Evolutionary conservation across 1,140 invertebrate species (phyloP).

Genomic region (Apis cerana): DNA sequence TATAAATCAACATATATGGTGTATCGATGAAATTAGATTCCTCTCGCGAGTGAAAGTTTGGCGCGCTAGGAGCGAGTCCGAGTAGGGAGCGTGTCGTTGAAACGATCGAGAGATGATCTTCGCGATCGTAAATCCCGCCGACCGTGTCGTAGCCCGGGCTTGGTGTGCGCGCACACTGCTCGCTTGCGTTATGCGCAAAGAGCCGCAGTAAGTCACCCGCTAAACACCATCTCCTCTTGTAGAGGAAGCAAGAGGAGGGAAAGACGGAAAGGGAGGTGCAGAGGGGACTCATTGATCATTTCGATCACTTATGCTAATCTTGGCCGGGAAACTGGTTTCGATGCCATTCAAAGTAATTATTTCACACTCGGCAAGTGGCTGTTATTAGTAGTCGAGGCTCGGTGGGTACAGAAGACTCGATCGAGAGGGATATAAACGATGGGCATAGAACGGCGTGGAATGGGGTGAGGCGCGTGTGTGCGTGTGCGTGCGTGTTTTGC

Average conservation of each 20-base stretch:
- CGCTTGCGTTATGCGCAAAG: conserved; percentile 48
- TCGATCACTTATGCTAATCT: conserved; percentile 77
- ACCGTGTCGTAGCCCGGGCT: conserved; percentile 30
- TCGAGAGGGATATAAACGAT: neutral
- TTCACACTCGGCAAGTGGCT: conserved; percentile 75
- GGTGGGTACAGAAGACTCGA: neutral
- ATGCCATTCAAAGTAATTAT: conserved; percentile 75
- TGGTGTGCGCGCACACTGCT: conserved; percentile 20
- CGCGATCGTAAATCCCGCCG: conserved; percentile 56
- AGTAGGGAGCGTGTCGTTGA: neutral
- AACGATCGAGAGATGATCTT: conserved; percentile 35
- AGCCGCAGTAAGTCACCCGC: conserved; percentile 53
- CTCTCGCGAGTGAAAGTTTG: conserved; percentile 44
- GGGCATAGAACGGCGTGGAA: neutral
- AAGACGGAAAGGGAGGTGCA: conserved; percentile 11
- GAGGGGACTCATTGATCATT: conserved; percentile 74
- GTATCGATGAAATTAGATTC: conserved; percentile 1
- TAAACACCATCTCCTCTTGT: conserved; percentile 35
- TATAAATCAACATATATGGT: neutral
- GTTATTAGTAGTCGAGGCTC: conserved; percentile 68
- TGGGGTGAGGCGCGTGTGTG: conserved; percentile 27
- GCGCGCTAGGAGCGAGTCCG: neutral
- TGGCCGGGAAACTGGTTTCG: conserved; percentile 72
- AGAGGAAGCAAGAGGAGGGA: neutral
- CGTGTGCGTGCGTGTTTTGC: neutral